phyloP scores from a whole-genome alignment of 2,113 vertebrate genomes.

The Emydocephalus ijimae region DNA sequence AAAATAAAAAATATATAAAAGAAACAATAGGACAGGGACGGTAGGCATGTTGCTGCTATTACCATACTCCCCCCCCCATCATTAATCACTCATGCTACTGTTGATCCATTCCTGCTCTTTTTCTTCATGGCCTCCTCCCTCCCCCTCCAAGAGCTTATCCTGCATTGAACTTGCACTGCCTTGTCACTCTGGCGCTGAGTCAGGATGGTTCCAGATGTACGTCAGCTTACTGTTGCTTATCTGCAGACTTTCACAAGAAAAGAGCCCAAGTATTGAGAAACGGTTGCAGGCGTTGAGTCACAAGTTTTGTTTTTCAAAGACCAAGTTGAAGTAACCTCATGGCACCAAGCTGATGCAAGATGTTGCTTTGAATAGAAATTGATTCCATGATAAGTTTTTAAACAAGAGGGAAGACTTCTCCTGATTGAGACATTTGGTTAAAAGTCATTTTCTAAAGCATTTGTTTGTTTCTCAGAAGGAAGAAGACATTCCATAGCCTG shows the following conservation, averaged over 20 bases:
- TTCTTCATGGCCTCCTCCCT: neutral
- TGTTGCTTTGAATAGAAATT: rapidly evolving
- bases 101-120: neutral
- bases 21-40: too few species aligned
- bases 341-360: too few species aligned
- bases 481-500: neutral
- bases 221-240: neutral
- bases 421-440: neutral
- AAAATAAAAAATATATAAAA: too few species aligned
- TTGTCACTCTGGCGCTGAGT: neutral
- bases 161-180: neutral
- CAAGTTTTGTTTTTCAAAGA: neutral
- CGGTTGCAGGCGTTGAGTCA: neutral
- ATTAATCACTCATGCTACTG: neutral
- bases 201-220: neutral
- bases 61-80: neutral
- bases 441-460: neutral
- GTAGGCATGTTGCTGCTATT: too few species aligned
- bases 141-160: neutral
- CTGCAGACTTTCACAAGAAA: neutral
- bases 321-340: neutral
- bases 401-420: neutral
- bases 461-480: neutral
- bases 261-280: neutral
- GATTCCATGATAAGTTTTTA: neutral